A percentile compares a stretch with the other conserved stretches of the same genome.
Evolutionary conservation across 2,797 vertebrate species (phyloP).

Genomic region (Aviceda leuphotes): DNA sequence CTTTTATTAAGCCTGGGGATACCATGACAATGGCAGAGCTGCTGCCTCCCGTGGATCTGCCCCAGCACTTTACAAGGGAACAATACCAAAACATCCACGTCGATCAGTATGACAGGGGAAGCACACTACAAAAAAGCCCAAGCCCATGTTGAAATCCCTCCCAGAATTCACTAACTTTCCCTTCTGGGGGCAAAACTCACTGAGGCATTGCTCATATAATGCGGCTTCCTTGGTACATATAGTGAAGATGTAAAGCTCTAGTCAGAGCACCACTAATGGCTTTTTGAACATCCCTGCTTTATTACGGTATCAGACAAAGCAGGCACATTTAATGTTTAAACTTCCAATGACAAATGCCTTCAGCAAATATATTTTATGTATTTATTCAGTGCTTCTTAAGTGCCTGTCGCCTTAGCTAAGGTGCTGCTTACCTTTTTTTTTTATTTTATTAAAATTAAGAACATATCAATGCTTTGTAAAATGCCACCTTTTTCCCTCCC

Average conservation of each 20-base stretch:
- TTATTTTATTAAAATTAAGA: background rate
- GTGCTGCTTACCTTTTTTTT: background rate
- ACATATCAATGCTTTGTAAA: background rate
- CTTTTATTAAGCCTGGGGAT: background rate
- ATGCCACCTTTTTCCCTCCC: background rate
- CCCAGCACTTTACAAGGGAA: background rate
- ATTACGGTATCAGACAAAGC: conserved; percentile 2
- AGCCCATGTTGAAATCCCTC: background rate
- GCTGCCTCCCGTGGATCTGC: background rate
- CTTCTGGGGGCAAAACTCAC: conserved; percentile 22
- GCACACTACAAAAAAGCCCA: background rate
- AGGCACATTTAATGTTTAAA: conserved; percentile 57
- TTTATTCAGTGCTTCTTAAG: conserved; percentile 16
- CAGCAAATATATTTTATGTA: conserved; percentile 51
- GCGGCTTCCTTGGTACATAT: background rate
- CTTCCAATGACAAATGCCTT: conserved; percentile 53
- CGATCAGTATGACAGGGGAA: background rate
- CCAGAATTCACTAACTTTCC: conserved; percentile 23
- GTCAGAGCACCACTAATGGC: conserved; percentile 35
- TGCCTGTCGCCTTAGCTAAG: background rate
- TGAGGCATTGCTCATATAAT: conserved; percentile 27
- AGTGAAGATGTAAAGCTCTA: conserved; percentile 31
- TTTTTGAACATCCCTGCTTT: conserved; percentile 44
- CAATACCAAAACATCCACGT: background rate
- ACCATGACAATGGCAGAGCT: background rate